Evolutionary conservation across 2,113 vertebrate genomes (phyloP).

Genomic region (Leptobrachium ailaonicum): DNA sequence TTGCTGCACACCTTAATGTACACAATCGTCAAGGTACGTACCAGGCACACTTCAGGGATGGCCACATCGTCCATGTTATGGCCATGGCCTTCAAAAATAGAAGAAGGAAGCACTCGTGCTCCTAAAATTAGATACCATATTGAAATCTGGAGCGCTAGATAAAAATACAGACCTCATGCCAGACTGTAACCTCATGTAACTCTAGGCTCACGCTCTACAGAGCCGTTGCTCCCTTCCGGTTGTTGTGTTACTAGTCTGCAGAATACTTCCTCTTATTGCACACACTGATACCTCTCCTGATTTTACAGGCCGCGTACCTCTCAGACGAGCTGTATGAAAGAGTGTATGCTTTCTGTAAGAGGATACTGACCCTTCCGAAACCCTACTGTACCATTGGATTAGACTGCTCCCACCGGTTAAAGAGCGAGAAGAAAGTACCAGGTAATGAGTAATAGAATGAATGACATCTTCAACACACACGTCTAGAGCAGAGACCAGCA

Average conservation of each 20-base stretch:
- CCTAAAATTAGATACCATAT: too few species aligned
- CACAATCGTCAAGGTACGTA: conserved; percentile 80
- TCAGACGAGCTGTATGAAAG: conserved; percentile 81
- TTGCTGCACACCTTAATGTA: conserved; percentile 92
- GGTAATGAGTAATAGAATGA: conserved; percentile 60
- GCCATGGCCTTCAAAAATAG: too few species aligned
- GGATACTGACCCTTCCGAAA: conserved; percentile 81
- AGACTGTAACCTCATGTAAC: too few species aligned
- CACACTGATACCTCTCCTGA: too few species aligned
- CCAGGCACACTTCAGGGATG: not conserved
- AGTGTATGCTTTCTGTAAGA: conserved; percentile 83
- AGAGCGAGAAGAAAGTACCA: conserved; percentile 74
- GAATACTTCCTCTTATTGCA: not conserved
- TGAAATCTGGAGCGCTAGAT: too few species aligned
- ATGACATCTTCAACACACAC: too few species aligned
- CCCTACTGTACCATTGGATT: conserved; percentile 86
- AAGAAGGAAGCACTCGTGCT: too few species aligned
- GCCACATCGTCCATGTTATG: too few species aligned
- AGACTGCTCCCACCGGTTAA: conserved; percentile 77
- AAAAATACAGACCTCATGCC: too few species aligned
- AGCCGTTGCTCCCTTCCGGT: not conserved
- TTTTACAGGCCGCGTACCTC: conserved; percentile 76
- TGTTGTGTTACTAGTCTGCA: not conserved
- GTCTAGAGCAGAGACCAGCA: too few species aligned
- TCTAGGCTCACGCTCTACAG: too few species aligned